phyloP scores from a whole-genome alignment of 2,797 vertebrate species.

The Glossophaga mutica region DNA sequence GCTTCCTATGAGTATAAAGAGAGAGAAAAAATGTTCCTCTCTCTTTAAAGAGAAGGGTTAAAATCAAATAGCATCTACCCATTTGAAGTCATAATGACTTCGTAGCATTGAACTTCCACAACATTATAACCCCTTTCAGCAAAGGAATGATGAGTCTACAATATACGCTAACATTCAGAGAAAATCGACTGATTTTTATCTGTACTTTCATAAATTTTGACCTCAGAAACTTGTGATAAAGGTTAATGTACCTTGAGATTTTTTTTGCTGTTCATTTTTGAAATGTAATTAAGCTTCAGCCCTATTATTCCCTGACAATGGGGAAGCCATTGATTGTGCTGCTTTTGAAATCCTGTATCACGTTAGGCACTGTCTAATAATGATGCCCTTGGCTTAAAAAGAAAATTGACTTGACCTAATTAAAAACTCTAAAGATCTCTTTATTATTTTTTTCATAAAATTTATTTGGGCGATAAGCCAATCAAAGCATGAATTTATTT shows the following conservation, averaged over 20 bases:
- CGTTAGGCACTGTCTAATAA: slow-evolving; percentile 64
- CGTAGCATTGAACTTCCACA: neutral
- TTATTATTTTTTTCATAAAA: slow-evolving; percentile 67
- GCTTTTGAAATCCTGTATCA: slow-evolving; percentile 46
- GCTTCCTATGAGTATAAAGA: neutral
- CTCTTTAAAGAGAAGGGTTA: neutral
- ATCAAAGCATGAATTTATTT: slow-evolving; percentile 57
- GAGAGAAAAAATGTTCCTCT: neutral
- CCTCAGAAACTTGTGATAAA: slow-evolving; percentile 46
- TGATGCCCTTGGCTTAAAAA: slow-evolving; percentile 60
- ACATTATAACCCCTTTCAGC: neutral
- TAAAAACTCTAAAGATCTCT: slow-evolving; percentile 67
- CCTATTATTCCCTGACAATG: slow-evolving; percentile 61
- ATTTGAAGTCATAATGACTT: slow-evolving; percentile 20
- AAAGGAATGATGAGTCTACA: neutral
- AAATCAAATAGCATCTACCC: neutral
- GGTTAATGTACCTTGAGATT: neutral
- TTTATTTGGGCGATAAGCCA: slow-evolving; percentile 62
- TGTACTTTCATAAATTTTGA: slow-evolving; percentile 45
- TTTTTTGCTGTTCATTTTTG: slow-evolving; percentile 55
- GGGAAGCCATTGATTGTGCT: slow-evolving; percentile 53
- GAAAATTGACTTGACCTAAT: slow-evolving; percentile 75
- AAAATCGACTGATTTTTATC: slow-evolving; percentile 49
- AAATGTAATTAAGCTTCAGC: slow-evolving; percentile 68
- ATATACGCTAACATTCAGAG: neutral